A percentile compares a stretch with the other conserved stretches of the same genome.
Conservation (phyloP, 2,888 invertebrate genomes). For the Endomychus coccineus region DNA sequence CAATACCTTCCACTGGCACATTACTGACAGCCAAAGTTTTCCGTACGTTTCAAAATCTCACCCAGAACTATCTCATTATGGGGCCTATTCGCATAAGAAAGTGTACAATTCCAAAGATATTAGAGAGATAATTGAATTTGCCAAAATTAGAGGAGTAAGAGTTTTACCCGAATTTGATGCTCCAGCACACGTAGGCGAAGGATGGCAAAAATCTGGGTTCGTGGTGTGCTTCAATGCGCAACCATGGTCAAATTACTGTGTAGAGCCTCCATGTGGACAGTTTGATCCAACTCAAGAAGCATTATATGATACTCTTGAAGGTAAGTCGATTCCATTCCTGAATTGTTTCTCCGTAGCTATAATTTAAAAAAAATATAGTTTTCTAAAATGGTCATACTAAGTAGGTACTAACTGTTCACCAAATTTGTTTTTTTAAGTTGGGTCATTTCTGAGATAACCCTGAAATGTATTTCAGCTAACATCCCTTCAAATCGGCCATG, state of each 20-base stretch:
- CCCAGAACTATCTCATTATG: slow-evolving; percentile 64
- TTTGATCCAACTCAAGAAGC: slow-evolving; percentile 65
- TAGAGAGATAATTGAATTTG: slow-evolving; percentile 59
- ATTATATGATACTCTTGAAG: slow-evolving; percentile 58
- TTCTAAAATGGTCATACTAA: too few species aligned
- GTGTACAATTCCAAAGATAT: slow-evolving; percentile 53
- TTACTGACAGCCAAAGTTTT: slow-evolving; percentile 90
- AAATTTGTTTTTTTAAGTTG: too few species aligned
- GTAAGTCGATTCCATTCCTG: too few species aligned
- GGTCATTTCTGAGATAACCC: too few species aligned
- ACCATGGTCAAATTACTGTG: slow-evolving; percentile 64
- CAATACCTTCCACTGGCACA: slow-evolving; percentile 93
- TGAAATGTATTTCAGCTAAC: too few species aligned
- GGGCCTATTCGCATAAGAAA: slow-evolving; percentile 71
- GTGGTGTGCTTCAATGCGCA: slow-evolving; percentile 66
- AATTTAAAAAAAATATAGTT: too few species aligned
- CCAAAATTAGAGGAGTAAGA: slow-evolving; percentile 67
- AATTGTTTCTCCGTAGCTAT: too few species aligned
- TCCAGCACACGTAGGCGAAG: slow-evolving; percentile 83
- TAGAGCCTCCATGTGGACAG: slow-evolving; percentile 82
- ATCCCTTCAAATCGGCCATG: too few species aligned
- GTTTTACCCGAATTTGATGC: slow-evolving; percentile 90
- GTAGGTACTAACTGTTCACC: too few species aligned
- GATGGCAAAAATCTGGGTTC: slow-evolving; percentile 67
- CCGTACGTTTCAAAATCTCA: slow-evolving; percentile 72